Evolutionary conservation across 2,888 invertebrate species (phyloP), one percentile per base, ranked within the genome.

Genomic region (Ormyrus nitidulus): DNA sequence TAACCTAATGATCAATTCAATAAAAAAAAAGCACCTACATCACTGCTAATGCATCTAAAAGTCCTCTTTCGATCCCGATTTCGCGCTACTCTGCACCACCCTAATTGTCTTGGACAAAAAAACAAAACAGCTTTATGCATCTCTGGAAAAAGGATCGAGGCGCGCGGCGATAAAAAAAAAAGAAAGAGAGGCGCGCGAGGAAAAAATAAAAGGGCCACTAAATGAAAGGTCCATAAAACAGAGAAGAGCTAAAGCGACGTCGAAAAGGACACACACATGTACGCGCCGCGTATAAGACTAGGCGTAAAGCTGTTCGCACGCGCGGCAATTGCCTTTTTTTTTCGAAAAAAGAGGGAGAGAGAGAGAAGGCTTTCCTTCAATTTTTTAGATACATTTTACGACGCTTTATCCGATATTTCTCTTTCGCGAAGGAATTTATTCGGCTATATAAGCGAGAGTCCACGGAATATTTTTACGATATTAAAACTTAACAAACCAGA

Each of bases 141-240:
- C 34, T 34, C 34, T 13, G 51, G 49, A 58, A 46, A 19, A 13
- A 59, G 49, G 5, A 34, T n/a, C 7, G 34, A 0, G 19, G n/a
- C 65, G 19, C 13, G 19, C 4, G 8, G 10, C 7, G 44, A 44
- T 2, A 51, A 44, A 34, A 9, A 53, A 34, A 34, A 34, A 34
- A 34, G 4, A 34, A 34, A 62, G 10, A 44, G 11, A 62, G 64
- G 49, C n/a, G 13, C 44, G 49, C 34, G 34, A 34, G 34, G 4
- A 34, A 34, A 34, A 34, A 34, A 34, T 34, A 34, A 34, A 34
- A 34, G 34, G 34, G 34, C 48, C 44, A 7, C 58, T 58, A 66
- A 74, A 66, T 74, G 74, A 74, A 74, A 74, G 56, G 74, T 74
- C 66, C 74, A 74, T 74, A 74, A 74, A 74, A 66, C 74, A 66